Evolutionary conservation across 53 echinoderm and acorn worm species (phyloP).

Genomic region (Luidia sarsii): DNA sequence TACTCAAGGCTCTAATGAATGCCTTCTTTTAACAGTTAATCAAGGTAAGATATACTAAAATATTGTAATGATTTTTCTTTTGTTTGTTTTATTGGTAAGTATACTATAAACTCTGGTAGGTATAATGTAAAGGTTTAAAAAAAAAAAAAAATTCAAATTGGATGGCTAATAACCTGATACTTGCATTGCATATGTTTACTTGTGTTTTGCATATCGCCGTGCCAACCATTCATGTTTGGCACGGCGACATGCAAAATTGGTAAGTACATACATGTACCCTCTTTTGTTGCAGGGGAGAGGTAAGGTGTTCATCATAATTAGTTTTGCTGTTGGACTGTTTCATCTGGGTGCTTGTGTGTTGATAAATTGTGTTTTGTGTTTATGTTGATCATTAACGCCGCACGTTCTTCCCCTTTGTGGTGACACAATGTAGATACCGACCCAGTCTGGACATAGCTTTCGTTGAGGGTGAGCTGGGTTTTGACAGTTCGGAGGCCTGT

Average conservation of each 20-base stretch:
- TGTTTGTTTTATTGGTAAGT: no score
- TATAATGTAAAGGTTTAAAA: not conserved
- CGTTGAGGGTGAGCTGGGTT: slow-evolving; percentile 79
- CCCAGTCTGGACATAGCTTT: slow-evolving; percentile 82
- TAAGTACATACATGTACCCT: slow-evolving; percentile 6
- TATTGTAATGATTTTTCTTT: not conserved
- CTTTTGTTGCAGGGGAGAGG: slow-evolving; percentile 15
- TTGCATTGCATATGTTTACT: no score
- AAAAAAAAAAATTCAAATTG: no score
- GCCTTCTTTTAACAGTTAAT: slow-evolving; percentile 17
- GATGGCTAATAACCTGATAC: no score
- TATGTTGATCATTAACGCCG: slow-evolving; percentile 4
- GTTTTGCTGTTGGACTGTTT: not conserved
- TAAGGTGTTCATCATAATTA: slow-evolving; percentile 7
- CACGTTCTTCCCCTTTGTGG: slow-evolving; percentile 46
- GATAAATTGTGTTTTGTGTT: not conserved
- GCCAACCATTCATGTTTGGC: not conserved
- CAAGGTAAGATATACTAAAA: slow-evolving; percentile 5
- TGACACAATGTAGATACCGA: slow-evolving; percentile 77
- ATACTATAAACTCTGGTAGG: slow-evolving; percentile 17
- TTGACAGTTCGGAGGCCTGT: slow-evolving; percentile 76
- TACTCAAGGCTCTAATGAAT: no score
- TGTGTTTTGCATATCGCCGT: slow-evolving; percentile 21
- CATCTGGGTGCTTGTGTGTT: not conserved
- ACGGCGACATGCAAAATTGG: slow-evolving; percentile 20